Conservation (phyloP, 2,113 vertebrate genomes). For the Butorides virescens region DNA sequence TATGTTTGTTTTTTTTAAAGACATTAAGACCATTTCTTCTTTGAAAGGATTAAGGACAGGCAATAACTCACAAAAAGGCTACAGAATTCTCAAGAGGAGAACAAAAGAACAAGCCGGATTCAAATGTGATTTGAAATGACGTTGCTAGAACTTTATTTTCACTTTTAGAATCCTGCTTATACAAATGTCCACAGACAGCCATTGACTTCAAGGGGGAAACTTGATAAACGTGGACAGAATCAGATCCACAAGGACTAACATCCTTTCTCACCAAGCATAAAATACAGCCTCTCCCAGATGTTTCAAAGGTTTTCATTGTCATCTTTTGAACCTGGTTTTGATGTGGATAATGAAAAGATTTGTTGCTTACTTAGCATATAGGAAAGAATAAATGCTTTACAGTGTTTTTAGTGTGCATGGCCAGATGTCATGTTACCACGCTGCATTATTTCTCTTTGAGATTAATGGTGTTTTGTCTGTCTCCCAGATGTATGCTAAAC, state of each 20-base stretch:
- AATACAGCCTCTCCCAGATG: background rate
- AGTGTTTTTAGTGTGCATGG: background rate
- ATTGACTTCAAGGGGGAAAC: background rate
- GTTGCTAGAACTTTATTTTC: background rate
- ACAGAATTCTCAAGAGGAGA: background rate
- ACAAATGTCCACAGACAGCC: background rate
- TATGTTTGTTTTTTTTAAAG: background rate
- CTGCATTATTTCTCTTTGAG: constrained; percentile 39
- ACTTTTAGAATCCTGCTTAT: background rate
- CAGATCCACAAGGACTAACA: background rate
- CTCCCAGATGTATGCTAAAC: constrained; percentile 12
- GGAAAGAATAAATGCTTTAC: constrained; percentile 15
- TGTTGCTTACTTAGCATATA: background rate
- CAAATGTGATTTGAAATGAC: background rate
- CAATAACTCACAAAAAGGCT: background rate
- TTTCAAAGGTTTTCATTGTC: background rate
- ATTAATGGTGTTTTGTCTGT: constrained; percentile 51
- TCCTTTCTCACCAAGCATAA: background rate
- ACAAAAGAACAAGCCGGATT: background rate
- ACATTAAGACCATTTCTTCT: background rate
- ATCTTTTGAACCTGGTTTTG: background rate
- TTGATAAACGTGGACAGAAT: constrained; percentile 20
- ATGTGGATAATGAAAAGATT: constrained; percentile 8
- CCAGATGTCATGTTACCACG: background rate
- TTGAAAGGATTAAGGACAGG: background rate